Base-by-base conservation (phyloP, 2,113 vertebrate genomes). In the Bolborhynchus lineola region DNA sequence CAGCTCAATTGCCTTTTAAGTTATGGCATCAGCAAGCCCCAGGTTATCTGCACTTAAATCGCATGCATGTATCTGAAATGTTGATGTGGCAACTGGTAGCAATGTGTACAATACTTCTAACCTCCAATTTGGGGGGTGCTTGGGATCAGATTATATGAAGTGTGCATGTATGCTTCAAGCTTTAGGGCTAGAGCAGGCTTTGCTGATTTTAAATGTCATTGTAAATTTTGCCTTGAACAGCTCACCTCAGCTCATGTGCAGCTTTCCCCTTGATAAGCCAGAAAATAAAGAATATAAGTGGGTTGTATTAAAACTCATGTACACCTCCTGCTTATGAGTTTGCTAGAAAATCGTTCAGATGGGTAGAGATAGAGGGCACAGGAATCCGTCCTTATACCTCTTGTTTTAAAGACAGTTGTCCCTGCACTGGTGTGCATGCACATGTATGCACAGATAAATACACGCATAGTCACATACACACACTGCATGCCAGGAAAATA, bases 1-100 rank as follows among this genome's bases (percentile, higher is more conserved):
- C 26, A 87, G 62, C 71, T 49, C 85, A 81, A 42, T 70, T 95
- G 88, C 89, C 94, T 93, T 94, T 93, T 93, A 97, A 97, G 90
- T 97, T 97, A 97, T 86, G 88, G 76, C 93, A 88, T 92, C 75
- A 67, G 78, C 74, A 81, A 91, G 29, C 59, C 81, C 75, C 92
- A 94, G 90, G 92, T 94, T 95, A 91, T 72, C 72, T 93, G 92
- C 59, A 37, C 88, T 92, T 97, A 97, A 97, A 97, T 97, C 94
- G 95, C 62, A 33, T 15, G 70, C 60, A 70, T 17, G 3, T 95
- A 95, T 95, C 94, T 91, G 92, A 97, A 92, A 95, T 62, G 92
- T 65, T 95, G 82, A 94, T 92, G 75, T 90, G 88, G 96, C 94
- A 96, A 94, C 94, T 96, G 93, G 97, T 97, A 97, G 97, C 93